Base-by-base conservation (phyloP, 2,113 vertebrate species). In the Narcine bancroftii region DNA sequence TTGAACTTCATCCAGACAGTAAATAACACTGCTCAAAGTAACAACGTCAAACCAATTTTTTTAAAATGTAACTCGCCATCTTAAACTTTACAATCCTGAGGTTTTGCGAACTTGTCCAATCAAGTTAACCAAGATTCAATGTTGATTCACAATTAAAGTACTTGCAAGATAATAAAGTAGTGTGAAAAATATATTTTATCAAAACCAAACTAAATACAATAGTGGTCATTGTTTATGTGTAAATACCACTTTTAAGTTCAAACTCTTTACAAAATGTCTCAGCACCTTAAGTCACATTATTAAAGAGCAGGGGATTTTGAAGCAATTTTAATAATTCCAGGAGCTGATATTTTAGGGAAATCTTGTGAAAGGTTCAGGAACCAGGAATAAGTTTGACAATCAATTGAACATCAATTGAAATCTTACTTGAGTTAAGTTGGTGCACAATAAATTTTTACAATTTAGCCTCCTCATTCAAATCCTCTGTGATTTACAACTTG, bases 251-350 rank as follows among this genome's bases (percentile, higher is more conserved):
- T 94, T 93, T 92, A 26, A 42, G 63, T 91, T 91, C 89, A 66
- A 91, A 42, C 91, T 93, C 75, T 94, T 94, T 89, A 89, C 1
- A 66, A 92, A 94, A 93, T 92, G 92, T 56, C 93, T 94, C 93
- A 6, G 93, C 93, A 92, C 93, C 94, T 94, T 92, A 95, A 94
- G 93, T 93, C 94, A 94, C 94, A 93, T 93, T 92, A 94, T 94
- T 94, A 93, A 94, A 93, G 92, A 77, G 42, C 89, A 87, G 92
- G 87, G 92, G 83, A 29, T 72, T 72, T 92, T 94, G 93, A 93
- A 71, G 92, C 93, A 93, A 93, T 93, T 92, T 94, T 94, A 96
- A 95, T 95, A 92, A 83, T 83, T 93, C 94, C 94, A 94, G 93
- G 93, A 95, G 94, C 93, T 94, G 87, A 93, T 94, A 93, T 95